A percentile compares a stretch with the other conserved stretches of the same genome.
phyloP scores from a whole-genome alignment of 2,888 invertebrate genomes.

The Harpalus rufipes region DNA sequence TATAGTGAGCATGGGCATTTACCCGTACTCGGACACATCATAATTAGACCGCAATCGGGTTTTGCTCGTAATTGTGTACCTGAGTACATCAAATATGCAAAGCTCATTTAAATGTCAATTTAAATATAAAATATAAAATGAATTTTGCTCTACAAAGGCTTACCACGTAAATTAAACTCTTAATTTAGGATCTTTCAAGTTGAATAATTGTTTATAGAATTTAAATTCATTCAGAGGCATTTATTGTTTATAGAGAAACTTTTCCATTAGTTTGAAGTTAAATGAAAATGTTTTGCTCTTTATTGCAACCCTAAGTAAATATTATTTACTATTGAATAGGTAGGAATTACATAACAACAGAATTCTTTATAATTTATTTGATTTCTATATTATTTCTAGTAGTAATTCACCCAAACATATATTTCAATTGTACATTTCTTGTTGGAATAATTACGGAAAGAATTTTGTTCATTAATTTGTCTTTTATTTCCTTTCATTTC shows the following conservation, averaged over 20 bases:
- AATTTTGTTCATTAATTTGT: background rate
- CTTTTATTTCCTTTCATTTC: too few species aligned
- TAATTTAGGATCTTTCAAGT: constrained; percentile 6
- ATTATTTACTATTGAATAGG: too few species aligned
- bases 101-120: constrained; percentile 51
- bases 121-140: constrained; percentile 43
- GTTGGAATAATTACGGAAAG: constrained; percentile 5
- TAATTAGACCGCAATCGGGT: constrained; percentile 52
- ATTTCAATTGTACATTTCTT: too few species aligned
- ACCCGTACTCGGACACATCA: constrained; percentile 51
- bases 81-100: constrained; percentile 49
- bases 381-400: background rate
- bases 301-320: background rate
- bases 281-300: constrained; percentile 12
- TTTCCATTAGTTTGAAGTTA: constrained; percentile 9
- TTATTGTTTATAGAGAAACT: constrained; percentile 12
- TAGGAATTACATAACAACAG: too few species aligned
- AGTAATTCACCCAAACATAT: background rate
- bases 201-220: constrained; percentile 33
- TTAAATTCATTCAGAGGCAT: background rate
- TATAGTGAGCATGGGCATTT: constrained; percentile 38
- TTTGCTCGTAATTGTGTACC: constrained; percentile 39
- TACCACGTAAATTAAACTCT: constrained; percentile 17
- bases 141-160: constrained; percentile 39
- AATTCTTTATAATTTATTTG: background rate